Percentiles rank a stretch among this genome's conserved stretches.
Conservation (phyloP, 1,140 invertebrate species). For the Euwallacea similis region DNA sequence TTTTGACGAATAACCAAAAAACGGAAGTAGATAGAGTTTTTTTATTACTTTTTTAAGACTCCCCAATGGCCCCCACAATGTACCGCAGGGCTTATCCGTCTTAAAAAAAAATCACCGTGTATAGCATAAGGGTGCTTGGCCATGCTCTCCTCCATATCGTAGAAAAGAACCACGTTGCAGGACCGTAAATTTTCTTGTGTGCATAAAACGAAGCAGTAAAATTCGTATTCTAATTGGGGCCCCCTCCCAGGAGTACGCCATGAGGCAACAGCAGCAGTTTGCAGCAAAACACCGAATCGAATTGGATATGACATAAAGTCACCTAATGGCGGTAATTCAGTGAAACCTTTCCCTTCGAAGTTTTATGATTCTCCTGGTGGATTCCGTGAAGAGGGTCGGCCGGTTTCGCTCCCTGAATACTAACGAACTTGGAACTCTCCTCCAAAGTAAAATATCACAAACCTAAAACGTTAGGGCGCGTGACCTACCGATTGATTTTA, state of each 20-base stretch:
- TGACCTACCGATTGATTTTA: conserved; percentile 55
- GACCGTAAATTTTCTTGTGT: too few relatives aligned
- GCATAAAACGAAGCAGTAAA: too few relatives aligned
- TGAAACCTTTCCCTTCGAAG: conserved; percentile 34
- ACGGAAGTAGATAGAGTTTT: background rate
- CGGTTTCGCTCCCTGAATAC: conserved; percentile 48
- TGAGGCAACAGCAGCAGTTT: too few relatives aligned
- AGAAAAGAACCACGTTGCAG: too few relatives aligned
- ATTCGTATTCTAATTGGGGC: too few relatives aligned
- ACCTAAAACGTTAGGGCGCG: conserved; percentile 54
- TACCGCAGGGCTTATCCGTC: background rate
- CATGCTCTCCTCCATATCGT: too few relatives aligned
- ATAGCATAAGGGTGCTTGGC: background rate
- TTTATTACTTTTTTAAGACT: background rate
- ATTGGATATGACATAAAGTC: conserved; percentile 38
- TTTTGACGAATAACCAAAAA: background rate
- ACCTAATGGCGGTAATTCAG: conserved; percentile 38
- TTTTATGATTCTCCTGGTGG: conserved; percentile 35
- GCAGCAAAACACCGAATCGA: conserved; percentile 14
- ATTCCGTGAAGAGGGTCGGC: conserved; percentile 30
- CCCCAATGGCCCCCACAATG: background rate
- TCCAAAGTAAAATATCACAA: conserved; percentile 55
- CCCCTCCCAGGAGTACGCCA: too few relatives aligned
- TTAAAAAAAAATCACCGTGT: background rate
- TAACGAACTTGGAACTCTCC: conserved; percentile 44